Base-by-base conservation (phyloP, 2,113 vertebrate genomes). In the Mesoclemmys tuberculata region DNA sequence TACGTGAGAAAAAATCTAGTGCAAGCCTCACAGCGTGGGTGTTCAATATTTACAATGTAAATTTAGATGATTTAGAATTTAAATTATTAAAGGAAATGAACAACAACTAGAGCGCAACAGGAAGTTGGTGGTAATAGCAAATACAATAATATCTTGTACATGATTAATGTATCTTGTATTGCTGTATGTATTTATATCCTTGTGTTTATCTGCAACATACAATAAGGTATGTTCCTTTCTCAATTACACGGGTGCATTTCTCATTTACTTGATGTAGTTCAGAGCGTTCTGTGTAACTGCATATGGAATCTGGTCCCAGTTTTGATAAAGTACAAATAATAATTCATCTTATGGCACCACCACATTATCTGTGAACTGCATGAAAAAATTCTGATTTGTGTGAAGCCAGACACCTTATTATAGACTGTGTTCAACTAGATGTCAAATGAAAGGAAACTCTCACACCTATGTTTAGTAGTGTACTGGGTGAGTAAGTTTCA, bases 81-180 rank as follows among this genome's bases (percentile, higher is more conserved):
- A 94, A 95, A 97, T 96, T 97, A 96, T 96, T 96, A 93, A 97
- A 91, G 61, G 89, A 85, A 95, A 94, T 2, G 80, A 97, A 97
- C 85, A 94, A 92, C 88, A 96, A 94, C 89, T 64, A 29, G 92
- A 90, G 84, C 83, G 44, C 64, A 68, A 94, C 85, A 58, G 64
- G 84, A 74, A 79, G 85, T 58, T 88, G 91, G 52, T 35, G 93
- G 51, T 2, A 56, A 85, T 82, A 86, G 79, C 71, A 82, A 55
- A 93, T 75, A 82, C 78, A 52, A 52, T 18, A 52, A 52, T 52
- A 52, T 52, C 18, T 52, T 52, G 51, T 3, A 52, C 5, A 18
- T 52, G 51, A 52, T 52, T 52, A 52, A 52, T 44, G 27, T 8
- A 31, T 78, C 92, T 89, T 88, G 49, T 52, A 75, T 68, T 87